Percentiles rank a stretch among this genome's conserved stretches.
Conservation (phyloP, 2,113 vertebrate species). For the Propithecus coquereli region DNA sequence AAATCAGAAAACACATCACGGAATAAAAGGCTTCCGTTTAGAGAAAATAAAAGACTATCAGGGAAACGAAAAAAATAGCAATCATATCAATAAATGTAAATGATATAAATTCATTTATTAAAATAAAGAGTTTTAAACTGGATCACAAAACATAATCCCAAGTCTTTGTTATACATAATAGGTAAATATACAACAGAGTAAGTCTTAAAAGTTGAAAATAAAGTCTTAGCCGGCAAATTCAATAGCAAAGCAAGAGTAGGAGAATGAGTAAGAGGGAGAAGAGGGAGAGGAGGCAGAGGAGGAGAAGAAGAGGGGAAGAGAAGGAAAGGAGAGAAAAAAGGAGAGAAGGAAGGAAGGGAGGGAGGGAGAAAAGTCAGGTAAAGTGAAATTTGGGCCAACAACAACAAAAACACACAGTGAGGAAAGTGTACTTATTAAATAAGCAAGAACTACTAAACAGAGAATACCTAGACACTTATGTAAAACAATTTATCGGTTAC, state of each 20-base stretch:
- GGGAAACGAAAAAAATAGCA: background rate
- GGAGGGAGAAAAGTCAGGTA: background rate
- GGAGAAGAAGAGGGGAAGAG: background rate
- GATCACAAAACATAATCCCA: background rate
- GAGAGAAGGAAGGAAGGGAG: background rate
- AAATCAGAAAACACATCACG: background rate
- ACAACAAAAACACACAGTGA: background rate
- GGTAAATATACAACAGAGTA: background rate
- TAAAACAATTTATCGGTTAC: too few relatives aligned
- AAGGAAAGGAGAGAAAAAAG: background rate
- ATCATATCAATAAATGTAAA: background rate
- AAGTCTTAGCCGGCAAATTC: background rate
- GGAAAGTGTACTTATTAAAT: background rate
- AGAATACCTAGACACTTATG: background rate
- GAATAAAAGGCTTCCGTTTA: background rate
- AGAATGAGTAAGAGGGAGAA: background rate
- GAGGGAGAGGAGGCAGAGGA: background rate
- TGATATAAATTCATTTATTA: background rate
- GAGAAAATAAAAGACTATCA: background rate
- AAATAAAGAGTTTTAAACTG: background rate
- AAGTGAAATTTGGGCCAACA: background rate
- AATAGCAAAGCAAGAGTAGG: background rate
- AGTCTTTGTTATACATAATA: background rate
- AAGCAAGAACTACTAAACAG: background rate
- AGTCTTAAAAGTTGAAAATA: background rate